These are phyloP conservation scores for Drosophila paramelanica DNA, from an alignment of 2,888 invertebrate species.

Conservation along the genomic window DNA sequence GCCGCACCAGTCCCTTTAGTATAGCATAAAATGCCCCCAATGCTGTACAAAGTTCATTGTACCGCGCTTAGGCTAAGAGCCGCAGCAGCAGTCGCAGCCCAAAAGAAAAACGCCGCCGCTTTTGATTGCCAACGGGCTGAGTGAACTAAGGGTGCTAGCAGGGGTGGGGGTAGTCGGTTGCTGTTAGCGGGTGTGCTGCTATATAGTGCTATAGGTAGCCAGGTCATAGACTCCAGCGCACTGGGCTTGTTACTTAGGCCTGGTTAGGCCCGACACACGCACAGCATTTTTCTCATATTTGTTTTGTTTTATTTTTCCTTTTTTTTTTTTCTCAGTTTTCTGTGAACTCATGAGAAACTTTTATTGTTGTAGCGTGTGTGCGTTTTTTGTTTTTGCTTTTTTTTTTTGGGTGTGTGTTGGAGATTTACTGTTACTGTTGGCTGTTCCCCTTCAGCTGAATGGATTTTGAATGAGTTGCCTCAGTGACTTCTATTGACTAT, in stretches of 20 bases:
- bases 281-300: constrained; percentile 56
- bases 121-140: constrained; percentile 67
- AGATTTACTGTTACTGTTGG: constrained; percentile 38
- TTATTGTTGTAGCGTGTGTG: constrained; percentile 38
- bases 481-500: constrained; percentile 18
- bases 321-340: constrained; percentile 9
- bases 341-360: constrained; percentile 35
- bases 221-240: constrained; percentile 52
- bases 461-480: constrained; percentile 32
- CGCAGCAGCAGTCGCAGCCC: constrained; percentile 51
- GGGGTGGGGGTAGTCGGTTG: not conserved
- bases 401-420: constrained; percentile 33
- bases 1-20: not conserved
- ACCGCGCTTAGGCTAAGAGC: constrained; percentile 75
- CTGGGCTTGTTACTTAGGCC: constrained; percentile 49
- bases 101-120: constrained; percentile 74
- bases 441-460: constrained; percentile 34
- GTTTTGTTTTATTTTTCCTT: constrained; percentile 37
- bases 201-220: constrained; percentile 52
- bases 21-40: constrained; percentile 27
- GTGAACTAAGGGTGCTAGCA: not conserved
- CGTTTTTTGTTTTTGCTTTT: not conserved
- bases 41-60: constrained; percentile 71
- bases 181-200: constrained; percentile 14
- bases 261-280: constrained; percentile 38